Evolutionary conservation across 2,113 vertebrate genomes (phyloP).

Genomic region (Scartelaos histophorus): DNA sequence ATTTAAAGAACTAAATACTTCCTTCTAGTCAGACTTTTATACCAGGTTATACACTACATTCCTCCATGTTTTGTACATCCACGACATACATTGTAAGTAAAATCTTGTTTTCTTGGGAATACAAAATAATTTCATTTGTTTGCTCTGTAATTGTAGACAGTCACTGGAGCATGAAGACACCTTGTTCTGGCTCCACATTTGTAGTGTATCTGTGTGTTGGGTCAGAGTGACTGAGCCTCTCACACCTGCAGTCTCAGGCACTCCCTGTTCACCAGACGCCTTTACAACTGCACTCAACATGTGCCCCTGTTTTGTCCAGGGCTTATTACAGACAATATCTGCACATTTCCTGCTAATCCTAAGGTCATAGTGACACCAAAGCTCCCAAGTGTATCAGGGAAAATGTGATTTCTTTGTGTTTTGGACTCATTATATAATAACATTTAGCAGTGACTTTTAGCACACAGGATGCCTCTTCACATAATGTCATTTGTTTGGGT

Average conservation of each 20-base stretch:
- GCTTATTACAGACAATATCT: not conserved
- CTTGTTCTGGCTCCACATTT: not conserved
- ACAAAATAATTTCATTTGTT: not conserved
- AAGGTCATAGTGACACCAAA: not conserved
- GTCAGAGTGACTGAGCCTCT: conserved; percentile 29
- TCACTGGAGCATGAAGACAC: not conserved
- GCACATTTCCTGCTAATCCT: not conserved
- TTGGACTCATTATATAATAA: not conserved
- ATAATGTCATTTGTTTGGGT: not conserved
- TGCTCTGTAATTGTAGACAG: not conserved
- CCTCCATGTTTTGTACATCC: no score
- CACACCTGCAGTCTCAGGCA: conserved; percentile 26
- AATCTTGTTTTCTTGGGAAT: no score
- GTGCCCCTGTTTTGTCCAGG: conserved; percentile 17
- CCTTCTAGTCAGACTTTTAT: no score
- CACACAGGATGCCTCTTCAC: not conserved
- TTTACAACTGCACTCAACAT: not conserved
- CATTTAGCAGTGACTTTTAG: not conserved
- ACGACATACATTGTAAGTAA: no score
- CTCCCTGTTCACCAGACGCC: conserved; percentile 5
- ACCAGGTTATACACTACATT: no score
- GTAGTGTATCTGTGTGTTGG: conserved; percentile 9
- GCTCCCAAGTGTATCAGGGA: not conserved
- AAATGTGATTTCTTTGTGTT: not conserved
- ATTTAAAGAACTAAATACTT: no score